Base-by-base conservation (phyloP, 2,888 invertebrate species). In the Rhyacophila evoluta region DNA sequence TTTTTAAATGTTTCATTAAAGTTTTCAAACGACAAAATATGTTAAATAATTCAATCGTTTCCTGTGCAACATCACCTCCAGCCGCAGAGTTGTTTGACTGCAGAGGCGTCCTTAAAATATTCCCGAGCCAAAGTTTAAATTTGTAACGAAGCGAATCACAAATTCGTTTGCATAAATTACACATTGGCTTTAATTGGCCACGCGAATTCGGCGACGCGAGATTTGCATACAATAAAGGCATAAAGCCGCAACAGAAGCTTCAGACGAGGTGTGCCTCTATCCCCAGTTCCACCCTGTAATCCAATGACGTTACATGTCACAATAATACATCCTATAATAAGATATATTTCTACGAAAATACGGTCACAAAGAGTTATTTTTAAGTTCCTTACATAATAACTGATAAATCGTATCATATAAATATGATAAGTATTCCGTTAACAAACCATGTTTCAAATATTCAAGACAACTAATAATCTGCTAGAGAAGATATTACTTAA, bases 121-220 rank as follows among this genome's bases (percentile, higher is more conserved):
- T 81, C 81, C 77, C 71, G 73, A 73, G 73, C 33, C 75, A 77
- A 82, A 82, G 82, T 82, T 82, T 82, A 79, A 82, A 81, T 81
- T 82, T 81, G 82, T 78, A 80, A 81, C 81, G 81, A 81, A 81
- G 82, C 81, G 82, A 82, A 82, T 82, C 82, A 82, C 82, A 81
- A 81, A 82, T 82, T 82, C 81, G 82, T 82, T 82, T 80, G 82
- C 81, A 82, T 82, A 81, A 82, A 82, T 82, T 82, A 81, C 82
- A 82, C 81, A 82, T 82, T 80, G 80, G 78, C 81, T 82, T 81
- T 81, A 82, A 82, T 82, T 82, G 82, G 77, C 78, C 80, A 72
- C 69, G 76, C 78, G 74, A 72, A 77, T 78, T 78, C 77, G 19
- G 73, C 69, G 70, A 37, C 74, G 79, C 41, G 55, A 55, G 77